Base-by-base conservation (phyloP, 2,888 invertebrate genomes). In the Drosophila mimica region DNA sequence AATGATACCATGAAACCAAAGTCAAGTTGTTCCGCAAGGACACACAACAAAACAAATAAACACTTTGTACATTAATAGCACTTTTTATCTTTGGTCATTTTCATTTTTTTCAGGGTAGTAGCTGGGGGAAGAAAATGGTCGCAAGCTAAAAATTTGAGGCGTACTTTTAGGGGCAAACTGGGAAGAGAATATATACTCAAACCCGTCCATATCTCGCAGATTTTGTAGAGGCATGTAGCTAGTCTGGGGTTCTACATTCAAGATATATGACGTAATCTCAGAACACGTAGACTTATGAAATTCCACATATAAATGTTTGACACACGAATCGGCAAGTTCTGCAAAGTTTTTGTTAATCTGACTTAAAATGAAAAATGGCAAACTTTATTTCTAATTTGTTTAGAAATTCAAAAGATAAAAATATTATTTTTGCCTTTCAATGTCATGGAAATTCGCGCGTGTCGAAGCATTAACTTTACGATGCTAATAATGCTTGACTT, bases 401-500 rank as follows among this genome's bases (percentile, higher is more conserved):
- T 4, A 62, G 46, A 25, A 57, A 46, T 63, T 46, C 30, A 43
- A 53, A 57, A 48, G 25, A 25, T 2, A 61, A 53, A 13, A 31
- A 58, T 62, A 33, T n/a, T 1, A 28, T 68, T 70, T 57, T 60
- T 52, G 43, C 33, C 52, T 64, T 56, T 70, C 11, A 36, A 28
- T 40, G n/a, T 5, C 49, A 51, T 38, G 31, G 49, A 48, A 40
- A 33, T 66, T 25, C 17, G n/a, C 17, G 52, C 60, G 64, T 64
- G 62, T 13, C 46, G 28, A 53, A 60, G 67, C 28, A 20, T 9
- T 30, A 31, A 43, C 28, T 58, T 51, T 5, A 30, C 36, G 40
- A 33, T 31, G 63, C 62, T 70, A 76, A 72, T 81, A 65, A 70
- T 66, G 28, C 28, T 73, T 49, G 56, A 48, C 25, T 64, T 58